Percentiles rank a stretch among this genome's conserved stretches.
Conservation (phyloP, 1,140 invertebrate genomes). For the Aphis gossypii region DNA sequence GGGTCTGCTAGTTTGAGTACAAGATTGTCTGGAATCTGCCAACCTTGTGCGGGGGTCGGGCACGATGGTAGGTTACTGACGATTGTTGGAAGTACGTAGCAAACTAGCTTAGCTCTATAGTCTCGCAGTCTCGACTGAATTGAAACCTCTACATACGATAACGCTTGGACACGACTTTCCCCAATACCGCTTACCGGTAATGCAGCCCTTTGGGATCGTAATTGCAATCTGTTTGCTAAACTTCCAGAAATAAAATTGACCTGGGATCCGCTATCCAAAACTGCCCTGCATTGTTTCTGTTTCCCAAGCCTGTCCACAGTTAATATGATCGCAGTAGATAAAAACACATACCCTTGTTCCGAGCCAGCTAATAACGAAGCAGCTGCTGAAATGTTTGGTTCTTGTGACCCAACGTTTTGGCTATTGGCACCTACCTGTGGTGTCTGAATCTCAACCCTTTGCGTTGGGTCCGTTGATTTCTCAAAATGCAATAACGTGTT, state of each 20-base stretch:
- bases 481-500: not conserved
- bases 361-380: not conserved
- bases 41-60: not conserved
- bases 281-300: not conserved
- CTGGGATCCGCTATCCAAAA: not conserved
- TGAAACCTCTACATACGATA: not conserved
- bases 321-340: not conserved
- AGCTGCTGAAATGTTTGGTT: not conserved
- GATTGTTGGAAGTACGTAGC: not conserved
- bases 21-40: not conserved
- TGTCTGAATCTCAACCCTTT: not conserved
- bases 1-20: not conserved
- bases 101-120: not conserved
- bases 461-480: not conserved
- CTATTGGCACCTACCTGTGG: too few species aligned
- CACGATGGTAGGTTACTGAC: not conserved
- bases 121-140: not conserved
- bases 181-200: not conserved
- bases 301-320: not conserved
- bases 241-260: not conserved
- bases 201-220: not conserved
- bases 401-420: too few species aligned
- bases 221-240: not conserved
- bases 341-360: not conserved
- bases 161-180: not conserved